These are phyloP conservation scores for Spondyliosoma cantharus DNA, from an alignment of 2,797 vertebrate species.

Conservation along the genomic window DNA sequence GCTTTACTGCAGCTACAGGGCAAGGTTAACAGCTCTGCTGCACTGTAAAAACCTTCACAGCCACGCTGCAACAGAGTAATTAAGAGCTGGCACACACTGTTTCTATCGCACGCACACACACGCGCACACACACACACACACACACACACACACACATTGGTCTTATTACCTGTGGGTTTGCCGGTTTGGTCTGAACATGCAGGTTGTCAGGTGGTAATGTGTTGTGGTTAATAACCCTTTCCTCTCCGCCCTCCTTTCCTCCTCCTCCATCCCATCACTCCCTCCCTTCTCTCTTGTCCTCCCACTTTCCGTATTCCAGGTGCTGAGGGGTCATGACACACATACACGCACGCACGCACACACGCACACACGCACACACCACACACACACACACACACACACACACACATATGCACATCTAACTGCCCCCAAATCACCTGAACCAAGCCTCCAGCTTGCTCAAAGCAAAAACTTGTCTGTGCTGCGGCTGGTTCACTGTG, in stretches of 20 bases:
- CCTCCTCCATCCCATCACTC: slow-evolving; percentile 31
- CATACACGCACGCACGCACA: slow-evolving; percentile 10
- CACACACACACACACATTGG: slow-evolving; percentile 25
- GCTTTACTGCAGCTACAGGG: slow-evolving; percentile 50
- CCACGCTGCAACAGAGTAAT: slow-evolving; percentile 63
- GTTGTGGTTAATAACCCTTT: slow-evolving; percentile 74
- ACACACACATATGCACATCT: neutral
- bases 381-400: slow-evolving; percentile 12
- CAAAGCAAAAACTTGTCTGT: slow-evolving; percentile 9
- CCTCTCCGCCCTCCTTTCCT: slow-evolving; percentile 44
- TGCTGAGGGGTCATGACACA: slow-evolving; percentile 37
- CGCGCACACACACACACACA: slow-evolving; percentile 7
- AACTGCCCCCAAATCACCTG: slow-evolving; percentile 12
- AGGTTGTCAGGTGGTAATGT: slow-evolving; percentile 69
- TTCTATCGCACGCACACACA: slow-evolving; percentile 34
- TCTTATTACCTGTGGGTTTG: slow-evolving; percentile 55
- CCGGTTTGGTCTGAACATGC: slow-evolving; percentile 73
- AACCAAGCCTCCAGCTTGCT: slow-evolving; percentile 22
- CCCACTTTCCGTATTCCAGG: slow-evolving; percentile 59
- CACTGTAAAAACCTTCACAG: slow-evolving; percentile 55
- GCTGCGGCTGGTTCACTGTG: slow-evolving; percentile 14
- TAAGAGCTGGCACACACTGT: slow-evolving; percentile 55
- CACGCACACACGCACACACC: neutral
- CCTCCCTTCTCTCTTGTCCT: slow-evolving; percentile 15
- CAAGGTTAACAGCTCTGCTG: slow-evolving; percentile 65